phyloP scores from a whole-genome alignment of 2,888 invertebrate species.

The Autographa pulchrina region DNA sequence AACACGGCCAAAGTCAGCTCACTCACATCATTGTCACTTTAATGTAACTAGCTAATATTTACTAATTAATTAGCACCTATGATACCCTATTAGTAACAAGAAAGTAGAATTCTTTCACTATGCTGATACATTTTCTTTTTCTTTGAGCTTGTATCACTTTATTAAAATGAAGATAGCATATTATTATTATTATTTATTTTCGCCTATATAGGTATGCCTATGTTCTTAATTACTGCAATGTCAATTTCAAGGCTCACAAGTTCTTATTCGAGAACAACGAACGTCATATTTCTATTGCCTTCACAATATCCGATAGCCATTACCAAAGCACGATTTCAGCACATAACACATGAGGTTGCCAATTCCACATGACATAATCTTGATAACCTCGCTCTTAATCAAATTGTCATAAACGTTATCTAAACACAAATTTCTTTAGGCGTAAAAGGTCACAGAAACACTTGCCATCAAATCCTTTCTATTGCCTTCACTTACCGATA shows the following conservation, averaged over 20 bases:
- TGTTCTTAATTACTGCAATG: not conserved
- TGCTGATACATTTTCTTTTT: not conserved
- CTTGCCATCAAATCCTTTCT: constrained; percentile 5
- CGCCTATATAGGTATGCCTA: not conserved
- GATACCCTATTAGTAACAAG: not conserved
- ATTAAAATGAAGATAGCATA: no score
- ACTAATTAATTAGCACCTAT: not conserved
- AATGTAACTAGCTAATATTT: constrained; percentile 18
- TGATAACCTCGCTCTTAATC: constrained; percentile 24
- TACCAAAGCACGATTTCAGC: constrained; percentile 5
- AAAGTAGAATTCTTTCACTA: not conserved
- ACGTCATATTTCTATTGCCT: constrained; percentile 40
- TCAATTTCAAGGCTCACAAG: not conserved
- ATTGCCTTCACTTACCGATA: constrained; percentile 1
- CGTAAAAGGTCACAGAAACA: not conserved
- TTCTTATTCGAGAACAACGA: not conserved
- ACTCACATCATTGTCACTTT: constrained; percentile 41
- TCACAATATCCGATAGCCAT: constrained; percentile 29
- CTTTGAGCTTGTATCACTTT: no score
- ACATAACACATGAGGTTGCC: constrained; percentile 2
- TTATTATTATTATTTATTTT: not conserved
- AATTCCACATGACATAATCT: constrained; percentile 18
- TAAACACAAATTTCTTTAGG: not conserved
- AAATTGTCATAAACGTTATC: constrained; percentile 9
- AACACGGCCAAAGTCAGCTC: constrained; percentile 42